phyloP scores from a whole-genome alignment of 2,888 invertebrate species.

The Limnephilus rhombicus region DNA sequence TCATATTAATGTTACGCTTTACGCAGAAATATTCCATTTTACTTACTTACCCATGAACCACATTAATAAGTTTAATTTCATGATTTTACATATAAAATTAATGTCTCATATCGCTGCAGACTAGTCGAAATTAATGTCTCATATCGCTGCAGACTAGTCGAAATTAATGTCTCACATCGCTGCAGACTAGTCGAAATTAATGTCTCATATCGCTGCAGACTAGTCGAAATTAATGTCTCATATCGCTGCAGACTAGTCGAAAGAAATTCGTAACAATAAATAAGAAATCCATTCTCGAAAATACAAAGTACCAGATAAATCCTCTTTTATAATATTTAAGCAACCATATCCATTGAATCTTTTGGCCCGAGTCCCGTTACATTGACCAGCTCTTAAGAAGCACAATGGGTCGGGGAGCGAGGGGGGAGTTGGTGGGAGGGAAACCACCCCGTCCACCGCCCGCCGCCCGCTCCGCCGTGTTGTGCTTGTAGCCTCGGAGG shows the following conservation, averaged over 20 bases:
- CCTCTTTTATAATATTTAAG: not conserved
- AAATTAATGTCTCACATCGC: too few relatives aligned
- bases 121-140: too few relatives aligned
- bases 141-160: too few relatives aligned
- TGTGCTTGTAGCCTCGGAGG: not conserved
- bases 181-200: too few relatives aligned
- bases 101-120: too few relatives aligned
- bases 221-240: not conserved
- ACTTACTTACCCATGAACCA: too few relatives aligned
- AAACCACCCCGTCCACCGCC: not conserved
- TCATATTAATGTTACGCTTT: too few relatives aligned
- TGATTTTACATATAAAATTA: too few relatives aligned
- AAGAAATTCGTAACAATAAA: not conserved
- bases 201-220: too few relatives aligned
- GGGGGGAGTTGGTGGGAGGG: not conserved
- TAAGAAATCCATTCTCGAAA: not conserved
- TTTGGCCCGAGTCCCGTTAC: slow-evolving; percentile 26
- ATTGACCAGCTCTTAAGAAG: slow-evolving; percentile 21
- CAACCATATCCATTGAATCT: slow-evolving; percentile 27
- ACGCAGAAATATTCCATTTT: too few relatives aligned
- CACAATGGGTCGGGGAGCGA: slow-evolving; percentile 7
- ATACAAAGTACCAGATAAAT: slow-evolving; percentile 16
- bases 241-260: not conserved
- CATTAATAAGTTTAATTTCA: too few relatives aligned
- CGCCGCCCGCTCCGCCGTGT: not conserved